A percentile compares a stretch with the other conserved stretches of the same genome.
phyloP scores from a whole-genome alignment of 1,140 invertebrate species.

The Calliphora vicina region DNA sequence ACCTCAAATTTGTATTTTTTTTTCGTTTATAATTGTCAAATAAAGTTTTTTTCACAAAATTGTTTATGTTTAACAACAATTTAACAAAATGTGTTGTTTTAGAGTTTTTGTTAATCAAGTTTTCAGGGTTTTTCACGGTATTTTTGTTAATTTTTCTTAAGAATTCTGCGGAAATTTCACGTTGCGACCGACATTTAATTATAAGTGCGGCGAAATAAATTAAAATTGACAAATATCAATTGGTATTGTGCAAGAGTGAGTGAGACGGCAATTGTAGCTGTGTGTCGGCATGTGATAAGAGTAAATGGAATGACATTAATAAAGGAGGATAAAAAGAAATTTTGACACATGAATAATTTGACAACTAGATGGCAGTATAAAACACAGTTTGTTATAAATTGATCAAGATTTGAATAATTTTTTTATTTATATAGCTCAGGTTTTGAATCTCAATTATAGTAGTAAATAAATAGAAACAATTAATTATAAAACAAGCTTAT shows the following conservation, averaged over 20 bases:
- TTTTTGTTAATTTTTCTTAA: conserved; percentile 22
- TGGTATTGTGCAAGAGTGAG: not conserved
- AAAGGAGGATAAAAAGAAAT: not conserved
- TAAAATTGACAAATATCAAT: not conserved
- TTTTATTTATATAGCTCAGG: too few relatives aligned
- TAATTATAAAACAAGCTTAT: too few relatives aligned
- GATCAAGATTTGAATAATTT: too few relatives aligned
- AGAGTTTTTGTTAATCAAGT: not conserved
- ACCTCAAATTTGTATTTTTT: not conserved
- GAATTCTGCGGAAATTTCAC: conserved; percentile 31
- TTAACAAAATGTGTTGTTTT: not conserved
- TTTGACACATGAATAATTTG: too few relatives aligned
- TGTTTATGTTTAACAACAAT: not conserved
- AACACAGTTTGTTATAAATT: too few relatives aligned
- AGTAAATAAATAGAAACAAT: too few relatives aligned
- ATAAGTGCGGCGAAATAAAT: conserved; percentile 2
- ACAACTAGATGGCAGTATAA: too few relatives aligned
- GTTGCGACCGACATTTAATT: conserved; percentile 30
- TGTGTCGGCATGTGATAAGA: not conserved
- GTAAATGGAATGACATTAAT: not conserved
- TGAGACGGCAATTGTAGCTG: not conserved
- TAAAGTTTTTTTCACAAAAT: not conserved
- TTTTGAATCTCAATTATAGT: too few relatives aligned
- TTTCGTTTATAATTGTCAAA: not conserved
- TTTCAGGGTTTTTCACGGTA: not conserved